These are phyloP conservation scores for Augochlorella aurata DNA, from an alignment of 2,888 invertebrate genomes.

Conservation along the genomic window DNA sequence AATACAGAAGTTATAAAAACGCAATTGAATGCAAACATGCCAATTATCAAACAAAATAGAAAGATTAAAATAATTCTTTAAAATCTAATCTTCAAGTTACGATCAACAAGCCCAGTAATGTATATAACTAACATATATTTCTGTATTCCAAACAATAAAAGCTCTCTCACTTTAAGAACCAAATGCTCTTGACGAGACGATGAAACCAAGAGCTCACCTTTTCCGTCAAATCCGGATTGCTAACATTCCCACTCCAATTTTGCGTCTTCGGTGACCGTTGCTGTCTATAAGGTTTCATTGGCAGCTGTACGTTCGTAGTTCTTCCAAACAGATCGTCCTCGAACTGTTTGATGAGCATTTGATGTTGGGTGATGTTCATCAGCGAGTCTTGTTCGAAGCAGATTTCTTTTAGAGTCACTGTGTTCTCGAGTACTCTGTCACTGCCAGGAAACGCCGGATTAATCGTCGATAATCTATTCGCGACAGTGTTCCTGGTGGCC, in stretches of 20 bases:
- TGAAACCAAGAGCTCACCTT: conserved; percentile 31
- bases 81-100: no score
- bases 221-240: background rate
- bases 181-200: background rate
- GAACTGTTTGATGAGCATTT: conserved; percentile 64
- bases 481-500: background rate
- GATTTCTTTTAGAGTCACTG: background rate
- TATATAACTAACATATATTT: background rate
- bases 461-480: background rate
- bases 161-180: background rate
- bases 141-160: background rate
- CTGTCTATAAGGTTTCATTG: background rate
- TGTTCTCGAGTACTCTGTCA: background rate
- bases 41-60: no score
- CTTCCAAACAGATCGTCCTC: conserved; percentile 70
- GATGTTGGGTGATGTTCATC: conserved; percentile 70
- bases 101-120: no score
- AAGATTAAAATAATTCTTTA: no score
- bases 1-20: no score
- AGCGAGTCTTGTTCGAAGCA: conserved; percentile 56
- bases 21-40: no score
- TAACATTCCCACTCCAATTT: background rate
- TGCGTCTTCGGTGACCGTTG: conserved; percentile 21
- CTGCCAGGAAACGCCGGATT: background rate
- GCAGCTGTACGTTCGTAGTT: background rate